Conservation (phyloP, 2,888 invertebrate species). For the Endomychus coccineus region DNA sequence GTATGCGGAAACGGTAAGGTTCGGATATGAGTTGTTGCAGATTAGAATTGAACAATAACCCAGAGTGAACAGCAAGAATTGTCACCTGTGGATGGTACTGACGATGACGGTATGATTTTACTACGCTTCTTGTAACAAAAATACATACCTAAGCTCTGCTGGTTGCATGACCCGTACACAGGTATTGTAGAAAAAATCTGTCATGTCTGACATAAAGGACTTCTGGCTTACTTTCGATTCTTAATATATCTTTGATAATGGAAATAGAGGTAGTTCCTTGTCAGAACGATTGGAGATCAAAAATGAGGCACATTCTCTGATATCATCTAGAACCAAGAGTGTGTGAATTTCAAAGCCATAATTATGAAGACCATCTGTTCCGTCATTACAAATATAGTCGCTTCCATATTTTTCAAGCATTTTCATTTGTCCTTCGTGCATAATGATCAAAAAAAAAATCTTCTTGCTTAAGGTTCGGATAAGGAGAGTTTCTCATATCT, state of each 20-base stretch:
- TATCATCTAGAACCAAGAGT: constrained; percentile 16
- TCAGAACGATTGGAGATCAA: constrained; percentile 16
- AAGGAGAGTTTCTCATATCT: too few relatives aligned
- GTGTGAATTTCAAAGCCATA: constrained; percentile 17
- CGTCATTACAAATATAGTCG: constrained; percentile 5
- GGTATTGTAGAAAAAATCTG: constrained; percentile 14
- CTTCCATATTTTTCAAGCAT: constrained; percentile 2
- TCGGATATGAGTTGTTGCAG: too few relatives aligned
- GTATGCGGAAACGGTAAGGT: too few relatives aligned
- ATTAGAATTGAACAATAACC: too few relatives aligned
- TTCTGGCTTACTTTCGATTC: constrained; percentile 5
- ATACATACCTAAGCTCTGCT: constrained; percentile 5
- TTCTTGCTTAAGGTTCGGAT: too few relatives aligned
- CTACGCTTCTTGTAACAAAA: too few relatives aligned
- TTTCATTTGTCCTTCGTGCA: constrained; percentile 5
- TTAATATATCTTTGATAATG: constrained; percentile 9
- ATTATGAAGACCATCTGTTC: constrained; percentile 5
- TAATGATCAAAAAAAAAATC: constrained; percentile 4
- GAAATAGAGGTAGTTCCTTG: constrained; percentile 11
- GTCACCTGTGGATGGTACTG: too few relatives aligned
- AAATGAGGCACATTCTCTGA: constrained; percentile 17
- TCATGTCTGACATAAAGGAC: constrained; percentile 20
- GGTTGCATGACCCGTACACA: constrained; percentile 16
- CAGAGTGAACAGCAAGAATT: too few relatives aligned
- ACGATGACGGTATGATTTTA: too few relatives aligned